These are phyloP conservation scores for Genyomyrus donnyi DNA, from an alignment of 2,113 vertebrate species.

Conservation along the genomic window DNA sequence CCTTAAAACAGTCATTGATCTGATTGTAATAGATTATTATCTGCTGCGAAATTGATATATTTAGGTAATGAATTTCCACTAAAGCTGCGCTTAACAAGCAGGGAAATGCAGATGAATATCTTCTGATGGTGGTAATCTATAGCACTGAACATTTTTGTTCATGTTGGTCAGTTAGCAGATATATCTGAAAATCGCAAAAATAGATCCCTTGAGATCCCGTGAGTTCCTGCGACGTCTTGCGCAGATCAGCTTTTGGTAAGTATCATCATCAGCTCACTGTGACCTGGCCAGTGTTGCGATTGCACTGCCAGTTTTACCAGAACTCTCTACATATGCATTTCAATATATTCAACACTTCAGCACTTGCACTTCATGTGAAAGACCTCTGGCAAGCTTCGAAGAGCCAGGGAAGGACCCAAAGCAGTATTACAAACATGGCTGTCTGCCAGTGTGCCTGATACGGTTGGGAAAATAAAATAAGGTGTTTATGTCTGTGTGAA, in stretches of 20 bases:
- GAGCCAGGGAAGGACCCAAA: neutral
- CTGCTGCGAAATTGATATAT: neutral
- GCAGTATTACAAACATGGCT: constrained; percentile 5
- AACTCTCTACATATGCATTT: neutral
- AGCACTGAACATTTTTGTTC: neutral
- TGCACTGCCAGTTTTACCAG: neutral
- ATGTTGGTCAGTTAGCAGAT: neutral
- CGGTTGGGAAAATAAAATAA: neutral
- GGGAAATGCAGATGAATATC: neutral
- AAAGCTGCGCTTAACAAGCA: neutral
- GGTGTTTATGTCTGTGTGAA: constrained; percentile 1
- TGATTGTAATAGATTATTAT: neutral
- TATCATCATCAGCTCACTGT: neutral
- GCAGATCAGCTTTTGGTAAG: neutral
- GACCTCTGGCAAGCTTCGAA: neutral
- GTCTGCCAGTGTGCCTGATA: neutral
- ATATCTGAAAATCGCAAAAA: neutral
- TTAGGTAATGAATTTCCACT: neutral
- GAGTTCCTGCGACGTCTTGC: neutral
- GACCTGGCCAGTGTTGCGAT: neutral
- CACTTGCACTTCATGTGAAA: neutral
- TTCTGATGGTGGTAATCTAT: neutral
- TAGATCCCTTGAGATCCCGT: neutral
- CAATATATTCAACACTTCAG: neutral
- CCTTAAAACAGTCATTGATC: neutral